Conservation (phyloP, 2,113 vertebrate species). For the Passerina amoena region DNA sequence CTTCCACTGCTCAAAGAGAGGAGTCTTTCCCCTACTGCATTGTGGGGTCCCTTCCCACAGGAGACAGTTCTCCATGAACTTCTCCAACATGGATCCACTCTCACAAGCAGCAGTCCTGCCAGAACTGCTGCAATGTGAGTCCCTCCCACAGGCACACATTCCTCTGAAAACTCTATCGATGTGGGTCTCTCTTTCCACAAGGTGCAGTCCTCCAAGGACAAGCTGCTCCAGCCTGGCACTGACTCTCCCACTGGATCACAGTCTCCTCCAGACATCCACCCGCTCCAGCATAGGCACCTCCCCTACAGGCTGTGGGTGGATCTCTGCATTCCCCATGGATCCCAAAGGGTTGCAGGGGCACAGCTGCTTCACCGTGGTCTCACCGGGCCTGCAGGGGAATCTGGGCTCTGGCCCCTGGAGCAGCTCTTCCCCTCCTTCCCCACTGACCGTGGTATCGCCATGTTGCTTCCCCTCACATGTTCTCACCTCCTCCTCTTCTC, state of each 20-base stretch:
- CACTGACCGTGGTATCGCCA: not conserved
- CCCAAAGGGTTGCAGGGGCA: not conserved
- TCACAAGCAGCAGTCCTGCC: not conserved
- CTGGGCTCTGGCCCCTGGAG: rapidly evolving
- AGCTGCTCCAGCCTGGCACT: not conserved
- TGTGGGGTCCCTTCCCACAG: too few species aligned
- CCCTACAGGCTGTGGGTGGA: not conserved
- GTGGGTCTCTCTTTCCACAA: rapidly evolving
- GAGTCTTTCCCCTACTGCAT: not conserved
- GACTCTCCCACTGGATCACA: not conserved
- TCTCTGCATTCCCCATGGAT: not conserved
- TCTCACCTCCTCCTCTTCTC: not conserved
- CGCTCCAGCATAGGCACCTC: rapidly evolving
- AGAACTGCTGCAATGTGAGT: not conserved
- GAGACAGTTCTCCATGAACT: not conserved
- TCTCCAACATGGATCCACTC: not conserved
- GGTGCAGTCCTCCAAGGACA: too few species aligned
- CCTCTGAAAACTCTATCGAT: rapidly evolving
- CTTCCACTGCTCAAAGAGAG: not conserved
- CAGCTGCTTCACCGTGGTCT: not conserved
- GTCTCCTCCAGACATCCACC: too few species aligned
- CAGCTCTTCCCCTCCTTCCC: not conserved
- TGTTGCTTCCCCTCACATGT: not conserved
- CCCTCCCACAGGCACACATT: not conserved
- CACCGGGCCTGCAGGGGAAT: not conserved